These are phyloP conservation scores for Burhinus oedicnemus DNA, from an alignment of 2,113 vertebrate species.

Conservation along the genomic window DNA sequence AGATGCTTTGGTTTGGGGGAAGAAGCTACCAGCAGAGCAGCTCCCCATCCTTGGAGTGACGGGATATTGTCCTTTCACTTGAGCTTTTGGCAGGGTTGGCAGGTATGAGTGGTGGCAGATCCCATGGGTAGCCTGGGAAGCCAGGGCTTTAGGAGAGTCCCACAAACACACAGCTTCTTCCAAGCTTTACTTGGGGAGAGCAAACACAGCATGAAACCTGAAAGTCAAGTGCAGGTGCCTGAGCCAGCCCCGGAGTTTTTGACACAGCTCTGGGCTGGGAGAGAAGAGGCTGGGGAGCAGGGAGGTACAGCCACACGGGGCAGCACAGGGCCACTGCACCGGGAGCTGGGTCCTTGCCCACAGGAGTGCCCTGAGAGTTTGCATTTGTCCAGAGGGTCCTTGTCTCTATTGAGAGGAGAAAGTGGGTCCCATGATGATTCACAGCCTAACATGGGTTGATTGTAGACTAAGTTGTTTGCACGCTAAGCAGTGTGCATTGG, in stretches of 20 bases:
- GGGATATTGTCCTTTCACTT: neutral
- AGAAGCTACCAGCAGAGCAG: neutral
- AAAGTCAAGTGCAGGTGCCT: neutral
- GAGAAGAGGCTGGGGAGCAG: neutral
- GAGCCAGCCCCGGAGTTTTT: neutral
- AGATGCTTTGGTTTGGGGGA: neutral
- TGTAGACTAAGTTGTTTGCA: neutral
- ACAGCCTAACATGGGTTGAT: neutral
- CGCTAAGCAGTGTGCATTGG: accelerated
- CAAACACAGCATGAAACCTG: neutral
- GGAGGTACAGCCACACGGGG: neutral
- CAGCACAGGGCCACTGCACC: neutral
- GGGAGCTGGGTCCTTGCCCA: neutral
- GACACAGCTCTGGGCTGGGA: neutral
- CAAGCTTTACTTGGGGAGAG: neutral
- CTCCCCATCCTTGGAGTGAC: neutral
- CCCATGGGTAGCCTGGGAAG: neutral
- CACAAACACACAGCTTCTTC: neutral
- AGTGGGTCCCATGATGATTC: neutral
- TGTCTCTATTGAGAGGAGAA: neutral
- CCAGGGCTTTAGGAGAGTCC: neutral
- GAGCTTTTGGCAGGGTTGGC: neutral
- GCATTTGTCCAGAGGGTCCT: neutral
- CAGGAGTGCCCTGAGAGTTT: neutral
- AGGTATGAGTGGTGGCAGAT: neutral